Conservation (phyloP, 2,797 vertebrate species). For the Galagoides demidoff region DNA sequence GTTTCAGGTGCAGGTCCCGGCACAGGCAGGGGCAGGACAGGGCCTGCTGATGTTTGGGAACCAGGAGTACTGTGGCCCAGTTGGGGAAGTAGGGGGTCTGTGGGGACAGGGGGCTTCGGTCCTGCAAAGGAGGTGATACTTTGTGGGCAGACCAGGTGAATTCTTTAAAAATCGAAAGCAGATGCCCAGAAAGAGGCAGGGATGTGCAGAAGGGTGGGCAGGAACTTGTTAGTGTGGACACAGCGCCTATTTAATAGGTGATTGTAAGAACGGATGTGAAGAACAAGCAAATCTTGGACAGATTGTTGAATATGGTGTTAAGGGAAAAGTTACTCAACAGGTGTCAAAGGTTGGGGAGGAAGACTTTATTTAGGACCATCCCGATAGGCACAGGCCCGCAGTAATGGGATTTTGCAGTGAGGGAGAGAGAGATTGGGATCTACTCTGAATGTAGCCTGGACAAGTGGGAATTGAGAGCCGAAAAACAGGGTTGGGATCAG, state of each 20-base stretch:
- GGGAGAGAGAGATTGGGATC: background rate
- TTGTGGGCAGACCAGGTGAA: background rate
- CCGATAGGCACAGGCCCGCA: fast-evolving
- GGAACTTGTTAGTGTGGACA: background rate
- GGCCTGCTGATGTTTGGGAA: background rate
- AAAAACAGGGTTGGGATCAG: background rate
- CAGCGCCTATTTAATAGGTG: background rate
- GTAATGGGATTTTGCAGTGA: background rate
- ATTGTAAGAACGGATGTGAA: background rate
- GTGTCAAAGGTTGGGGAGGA: background rate
- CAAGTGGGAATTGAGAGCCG: background rate
- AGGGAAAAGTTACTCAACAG: background rate
- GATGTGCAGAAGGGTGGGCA: background rate
- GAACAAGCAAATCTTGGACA: background rate
- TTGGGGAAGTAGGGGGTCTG: background rate
- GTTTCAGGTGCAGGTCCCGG: background rate
- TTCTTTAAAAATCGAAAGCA: background rate
- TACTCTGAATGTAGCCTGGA: background rate
- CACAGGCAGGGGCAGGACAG: background rate
- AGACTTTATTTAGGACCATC: background rate
- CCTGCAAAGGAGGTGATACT: background rate
- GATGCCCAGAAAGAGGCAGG: background rate
- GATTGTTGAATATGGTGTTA: background rate
- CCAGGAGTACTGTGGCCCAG: background rate
- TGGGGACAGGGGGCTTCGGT: background rate